Base-by-base conservation (phyloP, 1,140 invertebrate species). In the Lanistes nyassanus region DNA sequence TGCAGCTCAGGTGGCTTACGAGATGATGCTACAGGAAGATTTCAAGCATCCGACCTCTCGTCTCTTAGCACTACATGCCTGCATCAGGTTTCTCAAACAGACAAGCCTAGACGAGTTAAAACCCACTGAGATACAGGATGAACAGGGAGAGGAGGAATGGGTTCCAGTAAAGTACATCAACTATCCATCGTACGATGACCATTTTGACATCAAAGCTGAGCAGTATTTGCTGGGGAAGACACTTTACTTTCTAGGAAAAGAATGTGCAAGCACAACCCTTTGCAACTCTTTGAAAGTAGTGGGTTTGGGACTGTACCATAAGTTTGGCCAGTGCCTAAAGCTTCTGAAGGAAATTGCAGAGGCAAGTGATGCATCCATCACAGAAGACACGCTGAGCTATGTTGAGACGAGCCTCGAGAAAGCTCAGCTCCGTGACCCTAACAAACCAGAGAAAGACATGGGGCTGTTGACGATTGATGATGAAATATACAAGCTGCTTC, bases 1-100 rank as follows among this genome's bases (percentile, higher is more conserved):
- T 78, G 96, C 96, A 16, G 93, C 94, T 0, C 93, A 92, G 86
- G 89, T 97, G 29, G 94, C 95, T 13, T 91, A 91, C 79, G 89
- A 95, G 69, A 90, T 96, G 68, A 96, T 97, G 94, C 87, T 97
- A 37, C 96, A 98, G 90, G 97, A 98, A 91, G 95, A 97, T 82
- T 92, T 92, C 78, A 90, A 91, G 5, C 92, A 95, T 90, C 92
- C 92, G 19, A 91, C 97, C 36, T 91, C 93, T 0, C 92, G 92
- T 82, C 86, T 92, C 53, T 88, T 98, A 23, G 81, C 81, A 1
- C 69, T 87, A 3, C 75, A 81, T 74, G 73, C 83, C 21, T 75
- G 77, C 67, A 62, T 80, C 31, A 80, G 82, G 39, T 71, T 80
- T 72, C 67, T 80, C 9, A 47, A 69, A 37, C 23, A 56, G 23